These are phyloP conservation scores for Eristalis tenax DNA, from an alignment of 2,888 invertebrate genomes.

Conservation along the genomic window DNA sequence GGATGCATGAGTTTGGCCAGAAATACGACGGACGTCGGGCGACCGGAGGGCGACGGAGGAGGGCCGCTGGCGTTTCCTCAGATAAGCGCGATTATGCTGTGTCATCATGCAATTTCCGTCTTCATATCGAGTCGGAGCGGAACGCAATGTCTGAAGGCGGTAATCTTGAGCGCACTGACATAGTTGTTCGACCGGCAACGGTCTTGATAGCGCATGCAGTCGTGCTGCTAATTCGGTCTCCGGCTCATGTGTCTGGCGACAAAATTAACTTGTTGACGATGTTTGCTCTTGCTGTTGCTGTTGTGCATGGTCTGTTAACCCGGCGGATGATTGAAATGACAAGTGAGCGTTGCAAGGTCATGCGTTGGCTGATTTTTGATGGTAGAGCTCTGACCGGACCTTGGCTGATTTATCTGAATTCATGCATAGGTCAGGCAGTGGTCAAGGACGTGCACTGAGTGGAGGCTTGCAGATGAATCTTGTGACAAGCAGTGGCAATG, in stretches of 20 bases:
- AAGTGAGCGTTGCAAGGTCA: slow-evolving; percentile 20
- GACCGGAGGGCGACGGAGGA: too few relatives aligned
- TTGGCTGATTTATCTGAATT: neutral
- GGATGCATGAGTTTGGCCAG: slow-evolving; percentile 51
- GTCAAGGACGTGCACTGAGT: neutral
- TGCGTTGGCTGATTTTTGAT: neutral
- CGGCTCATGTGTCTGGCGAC: slow-evolving; percentile 1
- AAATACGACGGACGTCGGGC: slow-evolving; percentile 5
- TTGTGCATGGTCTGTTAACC: slow-evolving; percentile 27
- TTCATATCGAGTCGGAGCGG: slow-evolving; percentile 39
- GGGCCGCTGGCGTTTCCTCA: slow-evolving; percentile 3
- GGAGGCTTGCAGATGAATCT: neutral
- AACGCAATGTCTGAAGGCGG: slow-evolving; percentile 19
- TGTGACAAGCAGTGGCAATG: too few relatives aligned
- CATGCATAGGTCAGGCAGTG: neutral
- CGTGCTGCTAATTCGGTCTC: neutral
- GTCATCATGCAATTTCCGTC: slow-evolving; percentile 64
- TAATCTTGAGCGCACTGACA: slow-evolving; percentile 54
- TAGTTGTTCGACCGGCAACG: slow-evolving; percentile 32
- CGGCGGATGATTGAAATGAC: slow-evolving; percentile 27
- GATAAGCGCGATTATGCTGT: slow-evolving; percentile 11
- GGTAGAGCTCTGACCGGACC: slow-evolving; percentile 11
- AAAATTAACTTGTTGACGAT: slow-evolving; percentile 26
- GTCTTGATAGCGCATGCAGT: slow-evolving; percentile 10
- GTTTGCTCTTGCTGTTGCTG: slow-evolving; percentile 10